These are phyloP conservation scores for Resseliella maxima DNA, from an alignment of 2,888 invertebrate species.

Conservation along the genomic window DNA sequence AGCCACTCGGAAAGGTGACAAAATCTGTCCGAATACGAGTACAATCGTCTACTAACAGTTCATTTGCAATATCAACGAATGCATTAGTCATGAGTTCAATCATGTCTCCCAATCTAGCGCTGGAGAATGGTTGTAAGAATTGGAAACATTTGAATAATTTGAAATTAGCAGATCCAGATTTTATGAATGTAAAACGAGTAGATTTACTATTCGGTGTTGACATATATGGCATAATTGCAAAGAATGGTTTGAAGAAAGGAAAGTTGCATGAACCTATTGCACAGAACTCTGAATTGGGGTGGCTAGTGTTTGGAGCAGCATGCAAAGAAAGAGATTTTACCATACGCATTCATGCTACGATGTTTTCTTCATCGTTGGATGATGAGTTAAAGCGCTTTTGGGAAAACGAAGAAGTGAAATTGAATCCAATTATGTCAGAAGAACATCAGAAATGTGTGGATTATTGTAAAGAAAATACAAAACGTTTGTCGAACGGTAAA, in stretches of 20 bases:
- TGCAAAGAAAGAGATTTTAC: neutral
- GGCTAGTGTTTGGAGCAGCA: neutral
- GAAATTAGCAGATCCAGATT: neutral
- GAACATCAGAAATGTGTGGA: conserved; percentile 33
- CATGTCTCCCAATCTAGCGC: neutral
- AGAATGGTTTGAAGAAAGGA: neutral
- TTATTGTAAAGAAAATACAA: neutral
- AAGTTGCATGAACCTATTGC: neutral
- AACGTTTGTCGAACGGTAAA: neutral
- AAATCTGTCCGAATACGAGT: neutral
- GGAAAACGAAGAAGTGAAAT: neutral
- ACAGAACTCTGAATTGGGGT: conserved; percentile 29
- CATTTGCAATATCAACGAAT: neutral
- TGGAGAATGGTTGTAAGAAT: neutral
- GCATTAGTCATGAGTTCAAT: neutral
- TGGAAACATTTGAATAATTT: neutral
- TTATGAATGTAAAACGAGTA: neutral
- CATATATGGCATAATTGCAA: neutral
- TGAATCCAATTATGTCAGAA: neutral
- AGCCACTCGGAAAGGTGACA: neutral
- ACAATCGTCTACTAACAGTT: neutral
- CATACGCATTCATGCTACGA: too few species aligned
- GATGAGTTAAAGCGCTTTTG: neutral
- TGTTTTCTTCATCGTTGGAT: neutral
- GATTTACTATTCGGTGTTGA: neutral